Evolutionary conservation across 2,797 vertebrate species (phyloP), one percentile per base, ranked within the genome.

Genomic region (Buphagus erythrorhynchus): DNA sequence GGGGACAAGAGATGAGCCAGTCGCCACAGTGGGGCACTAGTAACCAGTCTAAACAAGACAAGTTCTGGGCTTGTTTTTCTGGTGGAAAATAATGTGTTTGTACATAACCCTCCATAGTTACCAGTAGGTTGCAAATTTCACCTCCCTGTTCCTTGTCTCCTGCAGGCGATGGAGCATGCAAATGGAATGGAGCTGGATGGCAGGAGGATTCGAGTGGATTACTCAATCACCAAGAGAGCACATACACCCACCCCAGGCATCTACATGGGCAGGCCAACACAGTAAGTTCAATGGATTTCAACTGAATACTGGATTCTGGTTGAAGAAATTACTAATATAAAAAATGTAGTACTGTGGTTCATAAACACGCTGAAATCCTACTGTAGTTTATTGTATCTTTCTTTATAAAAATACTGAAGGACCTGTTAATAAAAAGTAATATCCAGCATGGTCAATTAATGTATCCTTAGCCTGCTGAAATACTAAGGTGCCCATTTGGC

Each of bases 181-280:
- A 99, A 99, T 69, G 99, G 99, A n/a, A 99, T 99, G 99, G 99
- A 99, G 91, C 97, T 99, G 92, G 99, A 99, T 42, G 99, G 99
- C 81, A 98, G 99, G 86, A 98, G 98, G 94, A 99, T 99, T 97
- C 97, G 99, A 58, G 99, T 99, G 94, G 99, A 99, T 98, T 99
- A 98, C 81, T 99, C 99, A 19, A 99, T 99, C 93, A 99, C 99
- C 67, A 99, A 99, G 94, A 98, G 99, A 92, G 98, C 99, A 1
- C 99, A 99, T 95, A 99, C 99, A 9, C 99, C 99, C 49, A 99
- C 99, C 24, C 99, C 99, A 38, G 99, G 99, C 97, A 99, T 99
- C 95, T 99, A 99, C 97, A 99, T 99, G 99, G 99, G 99, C 90
- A 98, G 98, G 67, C 99, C 99, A 90, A 99, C 99, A 69, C 99